Evolutionary conservation across 1,140 invertebrate species (phyloP), one percentile per base, ranked within the genome.

Genomic region (Kradibia gibbosae): DNA sequence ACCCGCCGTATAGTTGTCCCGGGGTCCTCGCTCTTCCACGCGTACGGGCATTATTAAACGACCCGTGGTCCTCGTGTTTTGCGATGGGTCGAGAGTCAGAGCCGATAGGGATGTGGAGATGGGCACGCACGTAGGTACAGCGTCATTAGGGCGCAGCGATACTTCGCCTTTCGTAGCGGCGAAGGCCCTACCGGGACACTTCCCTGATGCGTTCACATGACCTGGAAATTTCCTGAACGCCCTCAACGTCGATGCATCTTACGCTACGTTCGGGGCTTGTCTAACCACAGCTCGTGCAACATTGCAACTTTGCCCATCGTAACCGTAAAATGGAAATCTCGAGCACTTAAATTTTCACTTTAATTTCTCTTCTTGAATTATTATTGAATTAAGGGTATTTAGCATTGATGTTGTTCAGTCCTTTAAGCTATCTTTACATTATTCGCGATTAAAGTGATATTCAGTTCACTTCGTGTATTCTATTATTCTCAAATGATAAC

Each of bases 21-120:
- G 1, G n/a, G n/a, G n/a, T n/a, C 50, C 28, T 48, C 89, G 22
- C 36, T 36, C 72, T 20, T n/a, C 42, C 42, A 8, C 73, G 73
- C 73, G 34, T 75, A 34, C 76, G 28, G 75, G 36, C 65, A 77
- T 77, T 77, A 77, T 77, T 77, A 77, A 53, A 65, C 53, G 57
- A 22, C 1, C 57, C 8, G 28, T n/a, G n/a, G n/a, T n/a, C n/a
- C n/a, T n/a, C n/a, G n/a, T n/a, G n/a, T n/a, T n/a, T n/a, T n/a
- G n/a, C n/a, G n/a, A n/a, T n/a, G n/a, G n/a, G n/a, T n/a, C n/a
- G n/a, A n/a, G n/a, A n/a, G n/a, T n/a, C n/a, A n/a, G n/a, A n/a
- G n/a, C n/a, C n/a, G n/a, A n/a, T n/a, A n/a, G n/a, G n/a, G n/a
- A n/a, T n/a, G n/a, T n/a, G n/a, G n/a, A n/a, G n/a, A n/a, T n/a